Evolutionary conservation across 1,140 invertebrate genomes (phyloP).

Genomic region (Bilobella aurantiaca): DNA sequence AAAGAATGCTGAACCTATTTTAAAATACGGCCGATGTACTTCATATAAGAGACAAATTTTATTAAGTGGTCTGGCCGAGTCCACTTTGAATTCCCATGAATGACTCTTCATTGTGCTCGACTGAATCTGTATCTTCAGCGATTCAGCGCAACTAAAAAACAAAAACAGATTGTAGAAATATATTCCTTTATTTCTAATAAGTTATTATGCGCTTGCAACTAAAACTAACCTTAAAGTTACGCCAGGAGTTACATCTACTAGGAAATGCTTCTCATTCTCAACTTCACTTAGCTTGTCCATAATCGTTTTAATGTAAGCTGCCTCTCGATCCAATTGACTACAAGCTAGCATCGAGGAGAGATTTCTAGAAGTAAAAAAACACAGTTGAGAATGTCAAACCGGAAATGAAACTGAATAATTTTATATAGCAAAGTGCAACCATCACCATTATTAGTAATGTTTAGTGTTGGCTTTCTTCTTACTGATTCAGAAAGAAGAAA

Average conservation of each 20-base stretch:
- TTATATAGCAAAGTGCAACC: too few relatives aligned
- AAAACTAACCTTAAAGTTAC: constrained; percentile 44
- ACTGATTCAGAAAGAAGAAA: too few relatives aligned
- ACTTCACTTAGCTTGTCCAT: constrained; percentile 54
- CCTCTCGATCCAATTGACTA: constrained; percentile 13
- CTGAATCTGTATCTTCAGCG: constrained; percentile 50
- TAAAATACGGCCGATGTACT: constrained; percentile 59
- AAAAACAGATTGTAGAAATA: background rate
- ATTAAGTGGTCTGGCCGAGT: constrained; percentile 41
- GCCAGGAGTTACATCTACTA: constrained; percentile 53
- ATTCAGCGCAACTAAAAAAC: constrained; percentile 45
- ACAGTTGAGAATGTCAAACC: too few relatives aligned
- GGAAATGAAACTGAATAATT: too few relatives aligned
- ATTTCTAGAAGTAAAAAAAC: constrained; percentile 12
- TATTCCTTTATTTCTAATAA: background rate
- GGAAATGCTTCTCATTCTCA: constrained; percentile 55
- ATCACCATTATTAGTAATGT: too few relatives aligned
- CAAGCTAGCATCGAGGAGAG: constrained; percentile 13
- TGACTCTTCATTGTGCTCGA: constrained; percentile 55
- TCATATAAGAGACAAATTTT: constrained; percentile 61
- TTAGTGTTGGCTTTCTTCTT: too few relatives aligned
- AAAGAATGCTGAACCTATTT: constrained; percentile 38
- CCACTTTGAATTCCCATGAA: constrained; percentile 56
- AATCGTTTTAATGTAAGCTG: constrained; percentile 42
- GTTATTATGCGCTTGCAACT: background rate